Evolutionary conservation across 2,113 vertebrate genomes (phyloP), one percentile per base, ranked within the genome.

Genomic region (Suricata suricatta): DNA sequence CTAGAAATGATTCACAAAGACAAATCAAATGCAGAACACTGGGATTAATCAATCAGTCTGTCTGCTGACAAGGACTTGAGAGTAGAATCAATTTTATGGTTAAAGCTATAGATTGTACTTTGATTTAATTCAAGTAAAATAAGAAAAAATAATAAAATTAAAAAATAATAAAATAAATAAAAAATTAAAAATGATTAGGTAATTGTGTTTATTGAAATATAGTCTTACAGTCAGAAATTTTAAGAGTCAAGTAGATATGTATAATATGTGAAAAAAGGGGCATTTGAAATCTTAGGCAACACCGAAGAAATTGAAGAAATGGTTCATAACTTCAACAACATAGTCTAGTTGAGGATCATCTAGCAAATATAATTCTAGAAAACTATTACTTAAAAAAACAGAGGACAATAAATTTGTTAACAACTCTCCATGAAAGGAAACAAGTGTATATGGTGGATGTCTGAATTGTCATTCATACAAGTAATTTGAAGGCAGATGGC

Each of bases 361-460:
- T 9, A 84, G 4, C 1, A 95, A 81, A 66, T 23, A 44, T 33
- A 91, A 89, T 72, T 71, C 74, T 60, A 7, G 17, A 87, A 83
- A 90, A 74, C 21, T 14, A 35, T 52, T 83, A 41, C 3, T 94
- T 87, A 33, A 5, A 64, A 63, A 71, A 57, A 15, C 5, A 38
- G 3, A 85, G 3, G 35, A 29, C 3, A 87, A 35, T 63, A 72
- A 86, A 90, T 5, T 71, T 27, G 10, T 57, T 41, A 41, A 47
- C 82, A 13, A 77, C n/a, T 86, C 17, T 66, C 27, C 74, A 12
- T 41, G 29, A 47, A 60, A 52, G 2, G 27, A 92, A 33, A 9
- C 33, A 10, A 15, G 10, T 35, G 41, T 60, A 1, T 29, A 0
- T 47, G 13, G 1, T 23, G 13, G 10, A 81, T 6, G 0, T 38